A percentile compares a stretch with the other conserved stretches of the same genome.
Conservation (phyloP, 2,797 vertebrate species). For the Enteromius fasciolatus region DNA sequence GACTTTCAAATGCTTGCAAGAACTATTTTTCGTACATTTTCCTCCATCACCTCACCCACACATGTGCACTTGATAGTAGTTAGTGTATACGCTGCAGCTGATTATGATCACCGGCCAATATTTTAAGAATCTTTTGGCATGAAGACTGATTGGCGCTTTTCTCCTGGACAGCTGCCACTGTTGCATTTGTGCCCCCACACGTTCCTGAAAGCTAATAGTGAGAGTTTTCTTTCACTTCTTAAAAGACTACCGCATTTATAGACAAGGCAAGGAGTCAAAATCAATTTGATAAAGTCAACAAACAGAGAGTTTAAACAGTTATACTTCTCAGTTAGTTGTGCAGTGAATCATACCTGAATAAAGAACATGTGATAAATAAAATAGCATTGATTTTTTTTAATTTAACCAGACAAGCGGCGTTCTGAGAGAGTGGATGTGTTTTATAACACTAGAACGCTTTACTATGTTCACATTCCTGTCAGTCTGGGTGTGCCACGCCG, state of each 20-base stretch:
- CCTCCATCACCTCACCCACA: constrained; percentile 22
- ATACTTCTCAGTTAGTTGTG: background rate
- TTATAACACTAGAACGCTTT: background rate
- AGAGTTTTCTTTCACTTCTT: constrained; percentile 33
- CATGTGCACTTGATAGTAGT: constrained; percentile 16
- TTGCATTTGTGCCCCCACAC: constrained; percentile 26
- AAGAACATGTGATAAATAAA: constrained; percentile 19
- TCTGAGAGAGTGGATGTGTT: background rate
- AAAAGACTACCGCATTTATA: constrained; percentile 21
- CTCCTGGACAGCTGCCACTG: constrained; percentile 22
- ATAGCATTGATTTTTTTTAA: too few relatives aligned
- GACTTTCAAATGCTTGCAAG: constrained; percentile 4
- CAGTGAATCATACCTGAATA: constrained; percentile 13
- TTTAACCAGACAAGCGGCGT: background rate
- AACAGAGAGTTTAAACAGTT: background rate
- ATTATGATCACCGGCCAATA: constrained; percentile 14
- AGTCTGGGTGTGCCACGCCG: background rate
- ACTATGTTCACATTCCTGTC: background rate
- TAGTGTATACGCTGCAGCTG: constrained; percentile 4
- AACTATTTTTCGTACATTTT: background rate
- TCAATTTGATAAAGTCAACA: constrained; percentile 17
- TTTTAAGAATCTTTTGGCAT: constrained; percentile 12
- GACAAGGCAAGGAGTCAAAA: background rate
- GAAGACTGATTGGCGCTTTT: constrained; percentile 16
- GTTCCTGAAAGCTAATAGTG: constrained; percentile 3